Conservation (phyloP, 2,797 vertebrate genomes). For the Fratercula arctica region DNA sequence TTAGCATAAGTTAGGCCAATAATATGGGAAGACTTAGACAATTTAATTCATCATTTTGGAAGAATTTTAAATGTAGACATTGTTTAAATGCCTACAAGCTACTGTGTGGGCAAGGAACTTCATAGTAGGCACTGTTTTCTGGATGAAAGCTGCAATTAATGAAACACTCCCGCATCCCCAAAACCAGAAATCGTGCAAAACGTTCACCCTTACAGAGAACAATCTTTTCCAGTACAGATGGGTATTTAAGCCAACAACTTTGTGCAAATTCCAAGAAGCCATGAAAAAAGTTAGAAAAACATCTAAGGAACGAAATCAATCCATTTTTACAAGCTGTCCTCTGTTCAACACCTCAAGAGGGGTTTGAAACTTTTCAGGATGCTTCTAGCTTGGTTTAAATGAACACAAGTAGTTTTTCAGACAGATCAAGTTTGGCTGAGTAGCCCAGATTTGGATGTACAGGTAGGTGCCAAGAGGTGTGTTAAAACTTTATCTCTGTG, state of each 20-base stretch:
- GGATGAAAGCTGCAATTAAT: neutral
- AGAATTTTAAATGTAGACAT: neutral
- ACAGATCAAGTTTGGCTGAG: neutral
- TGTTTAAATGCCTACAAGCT: neutral
- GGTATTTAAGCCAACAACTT: neutral
- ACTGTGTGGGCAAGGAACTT: neutral
- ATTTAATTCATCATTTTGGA: neutral
- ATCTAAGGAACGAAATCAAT: neutral
- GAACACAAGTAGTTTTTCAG: neutral
- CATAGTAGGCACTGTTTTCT: neutral
- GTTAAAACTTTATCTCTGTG: neutral
- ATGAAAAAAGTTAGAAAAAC: neutral
- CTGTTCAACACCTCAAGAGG: neutral
- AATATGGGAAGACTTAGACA: neutral
- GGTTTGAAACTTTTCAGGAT: neutral
- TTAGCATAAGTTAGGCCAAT: neutral
- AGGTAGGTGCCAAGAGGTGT: neutral
- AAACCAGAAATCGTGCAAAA: neutral
- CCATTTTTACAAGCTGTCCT: neutral
- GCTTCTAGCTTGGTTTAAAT: neutral
- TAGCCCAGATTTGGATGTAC: neutral
- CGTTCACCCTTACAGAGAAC: neutral
- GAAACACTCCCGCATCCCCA: neutral
- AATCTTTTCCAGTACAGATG: neutral
- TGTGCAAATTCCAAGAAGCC: slow-evolving; percentile 16